Base-by-base conservation (phyloP, 2,888 invertebrate species). In the Crioceris asparagi region DNA sequence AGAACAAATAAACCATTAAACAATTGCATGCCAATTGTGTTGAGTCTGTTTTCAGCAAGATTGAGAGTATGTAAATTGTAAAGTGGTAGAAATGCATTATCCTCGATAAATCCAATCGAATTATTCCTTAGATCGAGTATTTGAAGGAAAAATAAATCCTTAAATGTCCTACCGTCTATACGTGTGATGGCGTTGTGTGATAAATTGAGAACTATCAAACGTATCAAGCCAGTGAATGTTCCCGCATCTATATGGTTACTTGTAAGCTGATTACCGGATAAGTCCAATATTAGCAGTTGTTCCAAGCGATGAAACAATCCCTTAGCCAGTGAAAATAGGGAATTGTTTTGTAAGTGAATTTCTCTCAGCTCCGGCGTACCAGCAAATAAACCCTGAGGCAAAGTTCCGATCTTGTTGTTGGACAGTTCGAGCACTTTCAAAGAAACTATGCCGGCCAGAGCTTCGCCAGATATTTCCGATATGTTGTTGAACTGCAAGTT, bases 11-110 rank as follows among this genome's bases (percentile, higher is more conserved):
- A 69, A 4, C 86, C 86, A 60, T 86, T 85, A 65, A 88, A 85
- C 51, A 86, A 70, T 52, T 81, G 78, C 51, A 83, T 78, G 44
- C 84, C 83, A 54, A 90, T 74, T 29, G 83, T 79, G 57, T 84
- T 83, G 35, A 91, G 68, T 35, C 83, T 72, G 62, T 93, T 93
- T 62, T 88, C 84, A 25, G 90, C 86, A 47, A 93, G 67, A 60
- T 92, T 91, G 34, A 93, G 66, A 4, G 88, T 87, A 62, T 90
- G 86, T 50, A 93, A 68, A 64, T 91, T 90, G 65, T 88, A 86
- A 32, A 92, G 70, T 1, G 88, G 85, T 55, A 84, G 62, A 57
- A 93, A 91, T 31, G 90, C 83, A 56, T 85, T 84, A 54, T 86
- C 84, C 68, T 86, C 85, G 48, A 90, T 81, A 56, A 82, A 84